Base-by-base conservation (phyloP, 2,113 vertebrate species). In the Epinephelus lanceolatus region DNA sequence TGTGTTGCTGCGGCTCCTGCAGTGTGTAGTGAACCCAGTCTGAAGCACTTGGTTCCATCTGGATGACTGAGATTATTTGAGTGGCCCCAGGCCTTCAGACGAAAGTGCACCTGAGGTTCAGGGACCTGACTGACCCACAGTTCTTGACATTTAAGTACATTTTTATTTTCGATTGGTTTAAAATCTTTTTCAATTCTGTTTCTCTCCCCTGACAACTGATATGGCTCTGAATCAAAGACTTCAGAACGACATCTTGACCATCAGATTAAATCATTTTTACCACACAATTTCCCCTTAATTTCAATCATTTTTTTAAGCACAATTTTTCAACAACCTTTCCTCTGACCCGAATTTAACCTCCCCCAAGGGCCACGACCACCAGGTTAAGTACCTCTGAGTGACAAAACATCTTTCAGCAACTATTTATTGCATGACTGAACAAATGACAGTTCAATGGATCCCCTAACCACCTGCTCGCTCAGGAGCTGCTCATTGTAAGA, bases 381-480 rank as follows among this genome's bases (percentile, higher is more conserved):
- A 76, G 70, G 81, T 78, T 76, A 53, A 79, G 66, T 76, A 21
- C 63, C n/a, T 69, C 76, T 14, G 53, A 83, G 72, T 45, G 84
- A 86, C 73, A 69, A 52, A 69, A 85, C 60, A n/a, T 73, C 89
- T 85, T 83, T 92, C 87, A 91, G 59, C 59, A 75, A 51, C 81
- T 69, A 73, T 91, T 91, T 80, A 80, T 66, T 72, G 89, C 88
- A 71, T 84, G 86, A 90, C 59, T 67, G 89, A 85, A 67, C 76
- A 83, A 79, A 71, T 79, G 84, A 88, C n/a, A 14, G 62, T 56
- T 74, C 80, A 76, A 10, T 81, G 76, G 61, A 51, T 63, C 30
- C 65, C 86, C 30, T 71, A 5, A 68, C 63, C 83, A 84, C 77
- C 76, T 89, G 86, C 72, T 88, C 51, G 13, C 66, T 55, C 30